Evolutionary conservation across 2,113 vertebrate species (phyloP).

Genomic region (Sus scrofa): DNA sequence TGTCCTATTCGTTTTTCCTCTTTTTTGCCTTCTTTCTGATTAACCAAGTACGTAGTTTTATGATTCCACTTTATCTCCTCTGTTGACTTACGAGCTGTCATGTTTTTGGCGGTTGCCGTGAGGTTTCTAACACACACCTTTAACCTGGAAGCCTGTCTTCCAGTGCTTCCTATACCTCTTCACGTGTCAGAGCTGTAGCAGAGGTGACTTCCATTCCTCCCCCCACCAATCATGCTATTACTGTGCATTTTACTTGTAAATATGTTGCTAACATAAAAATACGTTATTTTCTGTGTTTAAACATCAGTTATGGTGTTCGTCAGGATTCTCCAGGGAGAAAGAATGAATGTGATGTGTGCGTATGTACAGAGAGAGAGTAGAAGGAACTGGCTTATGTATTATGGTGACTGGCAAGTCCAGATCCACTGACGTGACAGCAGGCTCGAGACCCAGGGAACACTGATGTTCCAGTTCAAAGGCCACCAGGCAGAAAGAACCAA

Average conservation of each 20-base stretch:
- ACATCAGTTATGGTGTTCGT: background rate
- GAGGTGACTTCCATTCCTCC: background rate
- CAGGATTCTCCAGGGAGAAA: background rate
- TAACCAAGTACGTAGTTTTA: slow-evolving; percentile 3
- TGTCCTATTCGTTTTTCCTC: background rate
- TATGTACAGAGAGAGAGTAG: background rate
- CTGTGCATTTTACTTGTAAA: background rate
- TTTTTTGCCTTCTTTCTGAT: background rate
- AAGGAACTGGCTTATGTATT: background rate
- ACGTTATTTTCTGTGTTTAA: background rate
- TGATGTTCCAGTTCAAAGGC: background rate
- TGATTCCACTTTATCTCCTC: background rate
- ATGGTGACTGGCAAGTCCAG: background rate
- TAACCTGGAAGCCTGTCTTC: background rate
- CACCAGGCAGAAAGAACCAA: background rate
- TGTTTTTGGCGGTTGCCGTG: background rate
- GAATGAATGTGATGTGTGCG: background rate
- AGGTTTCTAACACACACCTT: background rate
- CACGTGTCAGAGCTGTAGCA: background rate
- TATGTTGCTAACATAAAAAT: background rate
- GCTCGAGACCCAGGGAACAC: background rate
- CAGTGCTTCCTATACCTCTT: background rate
- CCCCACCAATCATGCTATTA: background rate
- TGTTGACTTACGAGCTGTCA: background rate
- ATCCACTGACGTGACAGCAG: background rate